Evolutionary conservation across 2,888 invertebrate genomes (phyloP), one percentile per base, ranked within the genome.

Genomic region (Nomada ruficornis): DNA sequence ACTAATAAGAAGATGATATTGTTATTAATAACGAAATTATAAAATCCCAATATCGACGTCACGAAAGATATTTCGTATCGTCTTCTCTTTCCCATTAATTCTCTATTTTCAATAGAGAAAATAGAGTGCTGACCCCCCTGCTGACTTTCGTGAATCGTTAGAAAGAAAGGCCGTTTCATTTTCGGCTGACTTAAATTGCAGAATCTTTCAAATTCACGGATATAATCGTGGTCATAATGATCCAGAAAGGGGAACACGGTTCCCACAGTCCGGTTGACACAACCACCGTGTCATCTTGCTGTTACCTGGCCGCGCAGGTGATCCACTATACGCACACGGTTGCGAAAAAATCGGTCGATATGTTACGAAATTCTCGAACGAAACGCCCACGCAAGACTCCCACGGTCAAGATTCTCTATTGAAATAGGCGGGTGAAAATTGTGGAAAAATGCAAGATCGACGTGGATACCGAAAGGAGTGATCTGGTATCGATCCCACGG

Each of bases 401-500:
- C 89, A 89, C 89, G 89, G 86, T 84, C 23, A 55, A 80, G 74
- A 63, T 73, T 77, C 2, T n/a, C 85, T 82, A 89, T 90, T 90
- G 86, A 87, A 87, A 85, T 84, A 77, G 29, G 18, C 42, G 36
- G n/a, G 26, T 63, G 18, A 74, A 79, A 82, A 73, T 79, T 57
- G 76, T 29, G 64, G 52, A 42, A 7, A 55, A 52, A 62, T 47
- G 68, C 54, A 29, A 62, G 64, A 78, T 64, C 57, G 59, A 77
- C 29, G 52, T 36, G 72, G 73, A 63, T 72, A 69, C 63, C 77
- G 80, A 82, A 88, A 87, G 87, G 83, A 89, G 88, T 89, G 87
- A 83, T 69, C 50, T 77, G 29, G 60, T 79, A 59, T 84, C 84
- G 77, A 85, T 91, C 91, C 90, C 91, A 90, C 86, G 89, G 88